Evolutionary conservation across 2,888 invertebrate species (phyloP), one percentile per base, ranked within the genome.

Genomic region (Tineola bisselliella): DNA sequence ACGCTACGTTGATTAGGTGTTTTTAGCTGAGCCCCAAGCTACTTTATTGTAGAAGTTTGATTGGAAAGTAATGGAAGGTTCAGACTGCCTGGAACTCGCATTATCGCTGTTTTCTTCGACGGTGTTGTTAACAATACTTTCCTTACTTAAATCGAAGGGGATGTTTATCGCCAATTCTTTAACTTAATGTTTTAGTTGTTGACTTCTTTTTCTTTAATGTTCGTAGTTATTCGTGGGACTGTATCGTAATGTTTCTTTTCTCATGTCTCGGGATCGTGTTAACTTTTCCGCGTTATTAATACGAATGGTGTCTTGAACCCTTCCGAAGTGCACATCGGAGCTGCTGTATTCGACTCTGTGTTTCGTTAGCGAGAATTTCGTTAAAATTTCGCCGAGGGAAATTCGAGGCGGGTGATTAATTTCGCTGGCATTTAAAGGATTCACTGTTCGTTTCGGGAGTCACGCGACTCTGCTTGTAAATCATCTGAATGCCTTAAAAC

Each of bases 31-130:
- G 61, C 60, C 60, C 64, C 66, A 62, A 67, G 67, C 68, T 72
- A 75, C 71, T 76, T 76, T 75, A 77, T 76, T 75, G 76, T 73
- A 68, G 67, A 78, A 78, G 71, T 80, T 78, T 76, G 77, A 80
- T 78, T 78, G 75, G 76, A 75, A 74, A 74, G 74, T 74, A 73
- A 76, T 74, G 70, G 69, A 69, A 69, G 71, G 69, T 66, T 66
- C 70, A 65, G 66, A 66, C 66, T 69, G 70, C 64, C 67, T 67
- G 67, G 64, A 69, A 70, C 70, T 71, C 69, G 67, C 70, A 72
- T 73, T 74, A 74, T 72, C 72, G 66, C 66, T 67, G 69, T 69
- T 66, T 67, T 66, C 64, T 69, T 67, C 63, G 65, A 62, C 64
- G 62, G 59, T 43, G 64, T 65, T 68, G 63, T 65, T 65, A 67